Conservation (phyloP, 2,797 vertebrate species). For the Malurus splendens region DNA sequence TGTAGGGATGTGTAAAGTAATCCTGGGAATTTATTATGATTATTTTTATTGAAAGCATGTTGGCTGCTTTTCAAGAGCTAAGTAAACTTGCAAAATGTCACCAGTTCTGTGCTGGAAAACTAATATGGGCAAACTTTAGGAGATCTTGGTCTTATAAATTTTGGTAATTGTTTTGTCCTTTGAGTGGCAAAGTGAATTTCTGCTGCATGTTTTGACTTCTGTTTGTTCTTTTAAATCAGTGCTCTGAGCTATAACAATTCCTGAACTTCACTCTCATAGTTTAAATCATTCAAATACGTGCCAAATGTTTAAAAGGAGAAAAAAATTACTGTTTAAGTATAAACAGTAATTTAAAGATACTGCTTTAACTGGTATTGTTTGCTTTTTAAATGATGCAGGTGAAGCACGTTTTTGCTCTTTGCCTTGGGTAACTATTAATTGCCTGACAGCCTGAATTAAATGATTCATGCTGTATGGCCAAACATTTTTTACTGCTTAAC, state of each 20-base stretch:
- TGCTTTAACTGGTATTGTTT: background rate
- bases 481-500: background rate
- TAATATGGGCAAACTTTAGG: background rate
- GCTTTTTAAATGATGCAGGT: background rate
- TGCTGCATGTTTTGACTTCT: slow-evolving; percentile 21
- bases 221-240: slow-evolving; percentile 19
- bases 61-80: background rate
- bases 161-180: background rate
- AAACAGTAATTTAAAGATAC: background rate
- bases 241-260: background rate
- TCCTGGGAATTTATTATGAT: background rate
- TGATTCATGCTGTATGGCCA: background rate
- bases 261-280: background rate
- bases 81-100: background rate
- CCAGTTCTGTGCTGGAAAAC: background rate
- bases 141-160: background rate
- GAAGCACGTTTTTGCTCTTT: background rate
- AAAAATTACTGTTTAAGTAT: background rate
- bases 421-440: background rate
- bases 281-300: background rate
- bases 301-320: background rate
- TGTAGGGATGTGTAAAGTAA: background rate
- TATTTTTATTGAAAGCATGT: background rate
- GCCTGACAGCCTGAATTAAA: background rate
- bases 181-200: background rate